Evolutionary conservation across 2,113 vertebrate species (phyloP), one percentile per base, ranked within the genome.

Genomic region (Crotophaga sulcirostris): DNA sequence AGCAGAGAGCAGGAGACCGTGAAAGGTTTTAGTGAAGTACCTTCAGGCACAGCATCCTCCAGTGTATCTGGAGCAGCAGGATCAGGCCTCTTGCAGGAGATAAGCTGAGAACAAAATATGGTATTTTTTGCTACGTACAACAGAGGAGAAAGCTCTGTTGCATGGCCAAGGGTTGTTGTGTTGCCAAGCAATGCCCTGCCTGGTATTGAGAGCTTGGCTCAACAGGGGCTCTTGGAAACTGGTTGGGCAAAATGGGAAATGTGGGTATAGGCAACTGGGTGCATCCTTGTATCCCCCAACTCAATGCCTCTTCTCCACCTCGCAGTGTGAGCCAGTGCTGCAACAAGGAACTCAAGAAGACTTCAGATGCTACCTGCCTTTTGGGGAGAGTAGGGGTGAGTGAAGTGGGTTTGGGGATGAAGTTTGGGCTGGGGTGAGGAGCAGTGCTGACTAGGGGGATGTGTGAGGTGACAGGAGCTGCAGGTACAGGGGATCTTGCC

Each of bases 261-360:
- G 34, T 40, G 49, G 6, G 2, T 28, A 9, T 36, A 36, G 24
- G 56, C 16, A 15, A 11, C 6, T 0, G 2, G 28, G 25, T 25
- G 3, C 20, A 56, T 20, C 54, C 34, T 64, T 36, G 19, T 59
- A 5, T 14, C 8, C 13, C 11, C 9, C 14, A 36, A 0, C 26
- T 66, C 14, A 8, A 3, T 2, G n/a, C 11, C 11, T 51, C 15
- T 24, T 82, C 52, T 77, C 67, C 45, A 24, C 21, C 17, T 85
- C 14, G 4, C 16, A 5, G 44, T 4, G 29, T 4, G 23, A 68
- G 58, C 20, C 1, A 2, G 9, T 52, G 28, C 36, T 47, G 21
- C 0, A 0, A 44, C 25, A 33, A 6, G 45, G 26, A 69, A 8
- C 7, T 62, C 10, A 6, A 0, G 0, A n/a, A 44, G 67, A 20